These are phyloP conservation scores for Dendroctonus ponderosae DNA, from an alignment of 1,140 invertebrate genomes.

Conservation along the genomic window DNA sequence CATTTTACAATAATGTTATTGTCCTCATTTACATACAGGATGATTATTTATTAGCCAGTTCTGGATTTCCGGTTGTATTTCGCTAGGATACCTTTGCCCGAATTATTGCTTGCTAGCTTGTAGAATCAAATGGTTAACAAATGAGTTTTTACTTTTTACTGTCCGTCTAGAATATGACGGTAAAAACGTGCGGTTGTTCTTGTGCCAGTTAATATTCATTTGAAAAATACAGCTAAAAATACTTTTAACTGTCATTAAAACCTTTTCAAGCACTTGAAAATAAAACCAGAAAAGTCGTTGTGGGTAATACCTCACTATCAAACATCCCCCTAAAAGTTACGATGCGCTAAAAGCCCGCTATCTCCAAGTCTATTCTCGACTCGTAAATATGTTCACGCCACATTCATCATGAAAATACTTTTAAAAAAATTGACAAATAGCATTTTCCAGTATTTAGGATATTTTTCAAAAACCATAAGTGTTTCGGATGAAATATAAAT, in stretches of 20 bases:
- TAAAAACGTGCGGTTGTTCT: no score
- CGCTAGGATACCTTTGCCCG: not conserved
- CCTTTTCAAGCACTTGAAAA: no score
- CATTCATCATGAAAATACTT: constrained; percentile 11
- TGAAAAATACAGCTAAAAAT: no score
- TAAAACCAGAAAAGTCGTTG: no score
- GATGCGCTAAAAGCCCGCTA: constrained; percentile 11
- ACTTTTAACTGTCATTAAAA: no score
- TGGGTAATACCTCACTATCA: no score
- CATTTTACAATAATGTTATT: constrained; percentile 44
- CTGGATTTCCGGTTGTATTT: constrained; percentile 28
- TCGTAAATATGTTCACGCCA: constrained; percentile 17
- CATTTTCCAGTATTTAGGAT: constrained; percentile 4
- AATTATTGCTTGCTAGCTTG: no score
- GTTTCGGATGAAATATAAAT: constrained; percentile 18
- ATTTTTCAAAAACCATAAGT: not conserved
- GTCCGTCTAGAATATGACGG: no score
- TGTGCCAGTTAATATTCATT: no score
- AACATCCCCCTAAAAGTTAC: constrained; percentile 3
- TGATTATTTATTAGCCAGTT: constrained; percentile 35
- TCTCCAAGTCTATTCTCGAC: constrained; percentile 15
- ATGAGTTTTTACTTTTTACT: no score
- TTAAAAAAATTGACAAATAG: constrained; percentile 15
- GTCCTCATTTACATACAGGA: constrained; percentile 38
- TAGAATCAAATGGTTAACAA: no score